phyloP scores from a whole-genome alignment of 2,113 vertebrate genomes.

The Hystrix brachyura region DNA sequence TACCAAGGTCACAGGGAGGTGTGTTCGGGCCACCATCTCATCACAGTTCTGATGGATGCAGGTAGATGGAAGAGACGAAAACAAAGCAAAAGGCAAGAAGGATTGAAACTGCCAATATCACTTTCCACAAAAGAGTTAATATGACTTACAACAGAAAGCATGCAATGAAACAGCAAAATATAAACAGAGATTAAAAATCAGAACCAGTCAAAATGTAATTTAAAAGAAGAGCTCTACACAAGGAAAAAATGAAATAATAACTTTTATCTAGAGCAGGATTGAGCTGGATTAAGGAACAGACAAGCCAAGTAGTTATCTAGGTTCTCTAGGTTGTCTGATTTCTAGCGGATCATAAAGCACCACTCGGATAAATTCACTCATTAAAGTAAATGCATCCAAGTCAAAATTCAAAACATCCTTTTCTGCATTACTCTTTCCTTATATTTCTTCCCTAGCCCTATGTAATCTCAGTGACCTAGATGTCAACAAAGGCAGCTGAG shows the following conservation, averaged over 20 bases:
- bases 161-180: constrained; percentile 36
- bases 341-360: neutral
- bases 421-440: neutral
- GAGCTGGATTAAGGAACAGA: neutral
- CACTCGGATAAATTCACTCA: neutral
- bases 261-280: neutral
- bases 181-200: constrained; percentile 60
- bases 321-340: neutral
- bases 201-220: neutral
- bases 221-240: constrained; percentile 13
- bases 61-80: constrained; percentile 27
- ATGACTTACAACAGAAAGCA: constrained; percentile 36
- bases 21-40: neutral
- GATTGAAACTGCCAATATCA: neutral
- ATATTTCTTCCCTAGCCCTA: neutral
- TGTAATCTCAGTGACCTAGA: neutral
- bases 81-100: neutral
- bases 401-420: neutral
- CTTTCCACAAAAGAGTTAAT: constrained; percentile 52
- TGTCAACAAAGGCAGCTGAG: neutral
- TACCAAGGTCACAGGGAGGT: neutral
- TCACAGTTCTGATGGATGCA: neutral
- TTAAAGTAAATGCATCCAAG: neutral
- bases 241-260: constrained; percentile 19
- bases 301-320: neutral